These are phyloP conservation scores for Drosophila antonietae DNA, from an alignment of 2,888 invertebrate species.

Conservation along the genomic window DNA sequence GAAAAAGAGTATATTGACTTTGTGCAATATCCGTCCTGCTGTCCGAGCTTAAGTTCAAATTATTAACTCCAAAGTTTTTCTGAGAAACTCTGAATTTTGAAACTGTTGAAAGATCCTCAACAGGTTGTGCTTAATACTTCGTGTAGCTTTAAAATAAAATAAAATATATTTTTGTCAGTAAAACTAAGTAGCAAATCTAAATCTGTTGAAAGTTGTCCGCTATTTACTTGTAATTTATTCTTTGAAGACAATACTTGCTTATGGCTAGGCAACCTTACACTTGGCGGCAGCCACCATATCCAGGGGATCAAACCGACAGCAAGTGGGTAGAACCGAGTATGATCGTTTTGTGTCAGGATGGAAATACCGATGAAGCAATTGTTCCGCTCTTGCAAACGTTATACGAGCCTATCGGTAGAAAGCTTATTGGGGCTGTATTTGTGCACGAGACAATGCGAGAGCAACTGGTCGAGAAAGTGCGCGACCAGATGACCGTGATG, in stretches of 20 bases:
- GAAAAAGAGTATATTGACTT: no score
- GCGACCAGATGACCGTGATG: slow-evolving; percentile 39
- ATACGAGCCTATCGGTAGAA: slow-evolving; percentile 44
- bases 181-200: slow-evolving; percentile 15
- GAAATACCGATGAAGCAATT: slow-evolving; percentile 44
- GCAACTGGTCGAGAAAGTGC: slow-evolving; percentile 35
- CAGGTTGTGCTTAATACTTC: background rate
- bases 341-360: slow-evolving; percentile 46
- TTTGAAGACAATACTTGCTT: background rate
- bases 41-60: no score
- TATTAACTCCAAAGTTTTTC: no score
- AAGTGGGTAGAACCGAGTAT: slow-evolving; percentile 55
- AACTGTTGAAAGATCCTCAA: background rate
- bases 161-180: background rate
- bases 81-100: no score
- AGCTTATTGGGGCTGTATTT: slow-evolving; percentile 44
- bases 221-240: background rate
- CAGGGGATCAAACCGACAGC: slow-evolving; percentile 51
- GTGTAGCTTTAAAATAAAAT: background rate
- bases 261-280: slow-evolving; percentile 48
- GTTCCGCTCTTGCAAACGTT: slow-evolving; percentile 44
- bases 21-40: no score
- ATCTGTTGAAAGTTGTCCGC: background rate
- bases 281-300: slow-evolving; percentile 60
- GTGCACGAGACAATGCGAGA: slow-evolving; percentile 64